Base-by-base conservation (phyloP, 2,113 vertebrate genomes). In the Hyperopisus bebe region DNA sequence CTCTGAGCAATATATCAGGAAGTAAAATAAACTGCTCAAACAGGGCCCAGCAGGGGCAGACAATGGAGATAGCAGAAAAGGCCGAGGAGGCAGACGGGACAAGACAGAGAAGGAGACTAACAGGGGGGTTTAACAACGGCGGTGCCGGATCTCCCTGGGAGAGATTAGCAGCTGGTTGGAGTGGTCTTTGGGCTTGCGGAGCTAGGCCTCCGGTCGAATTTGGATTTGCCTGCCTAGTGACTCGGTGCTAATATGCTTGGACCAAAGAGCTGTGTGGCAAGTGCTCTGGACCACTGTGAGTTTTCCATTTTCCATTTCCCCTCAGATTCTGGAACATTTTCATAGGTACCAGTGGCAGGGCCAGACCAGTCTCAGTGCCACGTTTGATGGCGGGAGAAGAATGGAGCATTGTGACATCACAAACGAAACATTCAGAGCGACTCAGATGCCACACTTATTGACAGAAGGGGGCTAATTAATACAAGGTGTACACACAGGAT, bases 1-100 rank as follows among this genome's bases (percentile, higher is more conserved):
- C 93, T 93, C 89, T 87, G 93, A 93, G 91, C 92, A 93, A 95
- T 94, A 94, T 94, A 95, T 95, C 95, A 95, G 93, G 93, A 91
- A 90, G 92, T 90, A 92, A 93, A 93, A 91, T 77, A 87, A 90
- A 19, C 92, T 90, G 91, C 93, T 93, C 91, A 83, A 90, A 91
- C 90, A 91, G 88, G 48, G 55, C 82, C 77, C 46, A 86, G 44
- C 17, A 70, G 42, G 89, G 85, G 88, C 84, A 88, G 88, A 88
- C 91, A 82, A 88, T 31, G 39, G 62, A 89, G 86, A 92, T 91
- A 91, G 86, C 24, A 55, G 46, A 89, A 89, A 90, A 88, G 31
- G 27, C 66, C 0, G 19, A 80, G 35, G 19, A 86, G 39, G 21
- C 17, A 48, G 70, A 86, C 3, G 17, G 44, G 17, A 21, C 46